These are phyloP conservation scores for Scolanthus callimorphus DNA, from an alignment of 92 coral and sea anemone species.

Conservation along the genomic window DNA sequence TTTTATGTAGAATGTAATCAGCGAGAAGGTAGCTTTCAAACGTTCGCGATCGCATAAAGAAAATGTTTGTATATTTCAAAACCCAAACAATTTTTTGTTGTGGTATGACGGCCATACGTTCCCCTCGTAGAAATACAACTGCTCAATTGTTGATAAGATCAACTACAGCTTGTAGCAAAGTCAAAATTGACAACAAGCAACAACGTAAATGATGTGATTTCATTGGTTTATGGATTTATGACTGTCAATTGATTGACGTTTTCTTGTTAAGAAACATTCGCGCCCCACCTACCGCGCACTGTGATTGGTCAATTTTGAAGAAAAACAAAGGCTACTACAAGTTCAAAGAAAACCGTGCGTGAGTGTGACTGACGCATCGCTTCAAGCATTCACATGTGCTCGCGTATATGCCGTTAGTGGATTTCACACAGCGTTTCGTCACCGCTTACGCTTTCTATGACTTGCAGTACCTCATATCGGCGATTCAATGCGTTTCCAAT, in stretches of 20 bases:
- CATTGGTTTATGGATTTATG: slow-evolving; percentile 11
- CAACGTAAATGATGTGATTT: slow-evolving; percentile 27
- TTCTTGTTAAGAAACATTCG: slow-evolving; percentile 57
- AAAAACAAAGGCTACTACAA: slow-evolving; percentile 35
- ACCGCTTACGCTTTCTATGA: background rate
- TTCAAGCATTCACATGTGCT: slow-evolving; percentile 65
- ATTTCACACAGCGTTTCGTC: background rate
- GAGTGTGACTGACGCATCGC: slow-evolving; percentile 27
- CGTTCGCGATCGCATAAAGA: no score
- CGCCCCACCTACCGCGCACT: slow-evolving; percentile 57
- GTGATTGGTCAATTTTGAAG: slow-evolving; percentile 68
- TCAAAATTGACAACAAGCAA: slow-evolving; percentile 5
- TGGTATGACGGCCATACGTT: no score
- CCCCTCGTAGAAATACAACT: background rate
- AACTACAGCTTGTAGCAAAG: slow-evolving; percentile 7
- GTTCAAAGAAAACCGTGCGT: slow-evolving; percentile 34
- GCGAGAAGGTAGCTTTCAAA: background rate
- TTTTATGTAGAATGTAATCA: no score
- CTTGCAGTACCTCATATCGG: slow-evolving; percentile 5
- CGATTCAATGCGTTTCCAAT: slow-evolving; percentile 93
- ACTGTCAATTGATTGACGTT: slow-evolving; percentile 72
- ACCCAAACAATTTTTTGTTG: no score
- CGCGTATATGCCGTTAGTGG: slow-evolving; percentile 3
- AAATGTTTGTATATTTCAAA: no score
- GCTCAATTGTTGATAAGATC: background rate